These are phyloP conservation scores for Sminthurinus aureus DNA, from an alignment of 2,888 invertebrate species.

Conservation along the genomic window DNA sequence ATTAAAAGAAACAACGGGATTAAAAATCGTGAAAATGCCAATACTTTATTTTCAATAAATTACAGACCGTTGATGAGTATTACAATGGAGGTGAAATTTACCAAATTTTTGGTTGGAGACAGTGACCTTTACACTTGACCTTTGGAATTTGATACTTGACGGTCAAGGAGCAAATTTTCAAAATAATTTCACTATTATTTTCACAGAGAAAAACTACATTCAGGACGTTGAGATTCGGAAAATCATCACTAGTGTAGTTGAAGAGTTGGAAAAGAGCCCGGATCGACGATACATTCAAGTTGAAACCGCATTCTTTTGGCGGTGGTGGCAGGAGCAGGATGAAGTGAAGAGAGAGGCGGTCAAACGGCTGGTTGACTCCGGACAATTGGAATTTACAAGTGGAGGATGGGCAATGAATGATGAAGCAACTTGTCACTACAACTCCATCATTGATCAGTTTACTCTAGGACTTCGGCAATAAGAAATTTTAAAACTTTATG, in stretches of 20 bases:
- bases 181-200: neutral
- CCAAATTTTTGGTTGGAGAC: neutral
- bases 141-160: too few relatives aligned
- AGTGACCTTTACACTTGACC: too few relatives aligned
- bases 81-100: slow-evolving; percentile 76
- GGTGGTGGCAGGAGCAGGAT: slow-evolving; percentile 80
- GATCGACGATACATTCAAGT: slow-evolving; percentile 65
- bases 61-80: slow-evolving; percentile 90
- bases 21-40: neutral
- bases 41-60: neutral
- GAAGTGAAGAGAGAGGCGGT: slow-evolving; percentile 70
- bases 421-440: slow-evolving; percentile 61
- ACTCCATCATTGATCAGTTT: slow-evolving; percentile 77
- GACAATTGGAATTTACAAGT: slow-evolving; percentile 65
- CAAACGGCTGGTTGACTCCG: slow-evolving; percentile 73
- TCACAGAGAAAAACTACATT: slow-evolving; percentile 66
- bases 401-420: slow-evolving; percentile 63
- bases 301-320: slow-evolving; percentile 67
- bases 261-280: slow-evolving; percentile 68
- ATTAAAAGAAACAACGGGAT: too few relatives aligned
- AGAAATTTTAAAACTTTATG: too few relatives aligned
- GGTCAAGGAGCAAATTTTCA: too few relatives aligned
- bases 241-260: slow-evolving; percentile 85
- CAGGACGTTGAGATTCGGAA: slow-evolving; percentile 88
- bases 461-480: slow-evolving; percentile 74